Percentiles rank a stretch among this genome's conserved stretches.
phyloP scores from a whole-genome alignment of 2,888 invertebrate genomes.

The Drosophila leonis region DNA sequence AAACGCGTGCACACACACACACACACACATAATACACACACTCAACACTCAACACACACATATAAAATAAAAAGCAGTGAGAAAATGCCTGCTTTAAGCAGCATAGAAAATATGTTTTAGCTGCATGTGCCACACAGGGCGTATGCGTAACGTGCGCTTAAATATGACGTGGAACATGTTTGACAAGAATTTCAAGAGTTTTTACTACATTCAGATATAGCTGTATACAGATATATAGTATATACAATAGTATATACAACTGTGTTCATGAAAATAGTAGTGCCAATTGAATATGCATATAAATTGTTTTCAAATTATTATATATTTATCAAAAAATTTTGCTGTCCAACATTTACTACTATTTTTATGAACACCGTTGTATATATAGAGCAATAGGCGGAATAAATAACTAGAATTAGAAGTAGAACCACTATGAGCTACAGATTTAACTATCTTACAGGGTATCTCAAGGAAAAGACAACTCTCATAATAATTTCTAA shows the following conservation, averaged over 20 bases:
- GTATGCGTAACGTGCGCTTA: conserved; percentile 13
- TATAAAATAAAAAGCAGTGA: not conserved
- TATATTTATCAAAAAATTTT: too few relatives aligned
- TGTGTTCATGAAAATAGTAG: too few relatives aligned
- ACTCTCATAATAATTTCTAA: not conserved
- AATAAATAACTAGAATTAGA: too few relatives aligned
- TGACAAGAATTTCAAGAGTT: conserved; percentile 1
- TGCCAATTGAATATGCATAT: too few relatives aligned
- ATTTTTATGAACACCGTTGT: too few relatives aligned
- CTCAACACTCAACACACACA: not conserved
- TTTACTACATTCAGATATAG: not conserved
- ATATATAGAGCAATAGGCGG: not conserved
- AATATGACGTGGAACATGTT: not conserved
- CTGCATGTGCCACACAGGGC: conserved; percentile 3
- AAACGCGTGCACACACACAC: conserved; percentile 21
- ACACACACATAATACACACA: not conserved
- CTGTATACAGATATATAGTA: not conserved
- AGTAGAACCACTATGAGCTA: too few relatives aligned
- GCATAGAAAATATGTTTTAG: conserved; percentile 9
- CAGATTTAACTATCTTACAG: not conserved
- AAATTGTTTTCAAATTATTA: too few relatives aligned
- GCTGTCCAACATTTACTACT: too few relatives aligned
- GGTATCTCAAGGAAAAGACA: not conserved
- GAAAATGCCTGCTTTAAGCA: conserved; percentile 20
- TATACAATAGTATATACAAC: not conserved